These are phyloP conservation scores for Atta texana DNA, from an alignment of 1,140 invertebrate species.

Conservation along the genomic window DNA sequence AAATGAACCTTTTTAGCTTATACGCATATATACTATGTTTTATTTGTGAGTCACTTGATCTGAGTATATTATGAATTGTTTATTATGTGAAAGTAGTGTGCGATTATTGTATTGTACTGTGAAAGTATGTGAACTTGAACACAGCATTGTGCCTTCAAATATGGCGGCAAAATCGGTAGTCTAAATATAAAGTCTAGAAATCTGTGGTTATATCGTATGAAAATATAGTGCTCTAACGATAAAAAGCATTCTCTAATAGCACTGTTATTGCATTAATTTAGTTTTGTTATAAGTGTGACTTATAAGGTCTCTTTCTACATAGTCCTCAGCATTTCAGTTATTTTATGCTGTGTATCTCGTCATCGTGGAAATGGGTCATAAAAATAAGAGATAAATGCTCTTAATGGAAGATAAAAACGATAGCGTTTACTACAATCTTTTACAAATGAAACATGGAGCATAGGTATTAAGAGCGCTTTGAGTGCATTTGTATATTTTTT, in stretches of 20 bases:
- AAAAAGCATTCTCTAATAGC: background rate
- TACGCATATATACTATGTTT: too few relatives aligned
- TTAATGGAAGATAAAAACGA: conserved; percentile 2
- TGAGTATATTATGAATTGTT: too few relatives aligned
- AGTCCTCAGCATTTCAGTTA: background rate
- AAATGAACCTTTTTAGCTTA: too few relatives aligned
- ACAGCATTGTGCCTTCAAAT: too few relatives aligned
- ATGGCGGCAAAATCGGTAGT: too few relatives aligned
- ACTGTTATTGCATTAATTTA: conserved; percentile 42
- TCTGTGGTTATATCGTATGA: background rate
- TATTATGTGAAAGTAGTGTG: too few relatives aligned
- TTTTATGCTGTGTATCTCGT: background rate
- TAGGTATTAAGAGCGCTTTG: background rate
- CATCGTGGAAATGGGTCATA: background rate
- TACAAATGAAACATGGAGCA: background rate
- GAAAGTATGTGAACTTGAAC: too few relatives aligned
- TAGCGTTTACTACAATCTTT: conserved; percentile 14
- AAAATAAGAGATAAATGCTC: conserved; percentile 41
- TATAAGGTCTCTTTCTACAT: background rate
- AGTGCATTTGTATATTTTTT: conserved; percentile 32
- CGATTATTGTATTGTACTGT: too few relatives aligned
- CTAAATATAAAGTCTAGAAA: background rate
- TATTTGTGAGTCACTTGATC: too few relatives aligned
- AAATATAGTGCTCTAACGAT: background rate
- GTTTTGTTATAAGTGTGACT: conserved; percentile 26